Base-by-base conservation (phyloP, 2,113 vertebrate species). In the Hemichromis elongatus region DNA sequence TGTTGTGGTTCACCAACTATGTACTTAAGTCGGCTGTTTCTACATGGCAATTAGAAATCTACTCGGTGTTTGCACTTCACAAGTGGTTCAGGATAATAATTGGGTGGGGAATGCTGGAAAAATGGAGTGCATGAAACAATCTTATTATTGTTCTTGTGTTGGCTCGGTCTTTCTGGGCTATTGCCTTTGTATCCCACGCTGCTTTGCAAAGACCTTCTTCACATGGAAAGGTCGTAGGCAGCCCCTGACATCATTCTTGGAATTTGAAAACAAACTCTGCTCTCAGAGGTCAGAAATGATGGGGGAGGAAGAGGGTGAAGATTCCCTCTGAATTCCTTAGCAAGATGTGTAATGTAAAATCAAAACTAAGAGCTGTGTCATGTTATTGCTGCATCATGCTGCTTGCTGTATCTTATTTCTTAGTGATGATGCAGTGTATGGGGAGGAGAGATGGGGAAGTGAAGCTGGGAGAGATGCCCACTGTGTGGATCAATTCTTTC, bases 261-360 rank as follows among this genome's bases (percentile, higher is more conserved):
- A 95, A 93, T 94, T 92, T 94, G 93, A 94, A 87, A 93, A 95
- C 92, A 94, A 93, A 92, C 90, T 77, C 85, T 84, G 82, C 70
- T 92, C 83, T 93, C 90, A 86, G 81, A 57, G 75, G 80, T 87
- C 79, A 87, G 91, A 94, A 95, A 94, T 92, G 89, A 79, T 83
- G 91, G 89, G 88, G 94, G 94, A 92, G 91, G 84, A 89, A 40
- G 40, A 90, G 68, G 63, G 56, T 77, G 80, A 87, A 88, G 84
- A 94, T 92, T 93, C 86, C 80, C 50, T 28, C 42, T 82, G 90
- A 86, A 94, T 94, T 95, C 91, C 90, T 63, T 9, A 57, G 57
- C 30, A 84, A 82, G 81, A 85, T 83, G 77, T 91, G 90, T 87
- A 77, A 88, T 88, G 30, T 63, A 14, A 89, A 89, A 87, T 66